Evolutionary conservation across 1,140 invertebrate species (phyloP).

Genomic region (Drosophila varians): DNA sequence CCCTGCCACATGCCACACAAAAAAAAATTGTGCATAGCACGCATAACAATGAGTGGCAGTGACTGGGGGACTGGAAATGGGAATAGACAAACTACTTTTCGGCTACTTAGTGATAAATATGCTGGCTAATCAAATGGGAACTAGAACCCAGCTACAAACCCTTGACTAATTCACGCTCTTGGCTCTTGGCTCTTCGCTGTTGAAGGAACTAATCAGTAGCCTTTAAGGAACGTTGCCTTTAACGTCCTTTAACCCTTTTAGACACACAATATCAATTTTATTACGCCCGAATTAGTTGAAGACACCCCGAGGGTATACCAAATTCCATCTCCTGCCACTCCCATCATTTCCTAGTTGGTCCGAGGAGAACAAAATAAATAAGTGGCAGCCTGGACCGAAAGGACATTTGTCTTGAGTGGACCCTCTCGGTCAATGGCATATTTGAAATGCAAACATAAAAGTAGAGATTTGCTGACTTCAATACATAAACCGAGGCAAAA

Average conservation of each 20-base stretch:
- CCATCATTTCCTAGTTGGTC: conserved; percentile 35
- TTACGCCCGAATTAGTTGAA: conserved; percentile 25
- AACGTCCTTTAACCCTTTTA: neutral
- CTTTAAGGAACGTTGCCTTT: conserved; percentile 5
- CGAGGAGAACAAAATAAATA: conserved; percentile 1
- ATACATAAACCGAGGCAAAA: conserved; percentile 48
- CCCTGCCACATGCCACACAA: conserved; percentile 17
- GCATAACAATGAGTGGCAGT: conserved; percentile 67
- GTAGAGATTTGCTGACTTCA: conserved; percentile 67
- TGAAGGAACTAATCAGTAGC: neutral
- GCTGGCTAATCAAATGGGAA: conserved; percentile 51
- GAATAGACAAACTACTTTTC: conserved; percentile 50
- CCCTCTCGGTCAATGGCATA: conserved; percentile 25
- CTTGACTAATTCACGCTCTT: conserved; percentile 13
- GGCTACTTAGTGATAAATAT: conserved; percentile 60
- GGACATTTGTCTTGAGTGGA: conserved; percentile 53
- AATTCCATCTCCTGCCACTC: conserved; percentile 7
- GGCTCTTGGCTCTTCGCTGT: neutral
- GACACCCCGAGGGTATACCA: conserved; percentile 17
- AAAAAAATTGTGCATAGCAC: conserved; percentile 63
- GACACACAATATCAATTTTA: conserved; percentile 27
- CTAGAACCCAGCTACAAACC: conserved; percentile 41
- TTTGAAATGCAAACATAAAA: conserved; percentile 75
- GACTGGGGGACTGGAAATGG: conserved; percentile 22
- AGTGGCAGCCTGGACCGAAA: conserved; percentile 14